Conservation (phyloP, 2,888 invertebrate genomes). For the Dryadula phaetusa region DNA sequence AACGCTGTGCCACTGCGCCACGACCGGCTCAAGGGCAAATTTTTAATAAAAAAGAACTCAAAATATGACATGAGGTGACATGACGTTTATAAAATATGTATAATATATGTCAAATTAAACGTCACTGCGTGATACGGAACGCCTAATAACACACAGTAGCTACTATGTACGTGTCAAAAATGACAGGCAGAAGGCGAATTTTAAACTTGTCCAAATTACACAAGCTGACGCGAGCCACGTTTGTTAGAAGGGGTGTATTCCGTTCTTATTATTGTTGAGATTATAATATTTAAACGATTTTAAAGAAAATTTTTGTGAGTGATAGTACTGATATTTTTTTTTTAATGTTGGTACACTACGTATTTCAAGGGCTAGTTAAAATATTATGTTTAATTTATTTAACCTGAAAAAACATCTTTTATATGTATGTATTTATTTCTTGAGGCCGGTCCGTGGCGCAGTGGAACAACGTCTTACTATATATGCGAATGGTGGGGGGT, state of each 20-base stretch:
- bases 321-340: background rate
- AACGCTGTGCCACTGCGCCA: no score
- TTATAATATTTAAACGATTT: conserved; percentile 2
- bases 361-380: no score
- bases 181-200: conserved; percentile 48
- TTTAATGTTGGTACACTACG: no score
- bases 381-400: no score
- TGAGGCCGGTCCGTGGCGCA: no score
- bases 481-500: no score
- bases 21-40: no score
- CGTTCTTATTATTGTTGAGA: conserved; percentile 27
- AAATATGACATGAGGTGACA: background rate
- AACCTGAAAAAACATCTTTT: no score
- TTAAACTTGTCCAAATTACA: conserved; percentile 53
- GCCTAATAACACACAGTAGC: conserved; percentile 37
- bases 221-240: conserved; percentile 43
- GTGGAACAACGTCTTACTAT: no score
- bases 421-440: no score
- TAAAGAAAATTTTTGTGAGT: background rate
- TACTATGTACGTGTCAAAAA: conserved; percentile 41
- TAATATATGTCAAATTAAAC: conserved; percentile 13
- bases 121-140: conserved; percentile 24
- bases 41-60: background rate
- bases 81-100: background rate
- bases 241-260: conserved; percentile 45